Conservation (phyloP, 1,140 invertebrate species). For the Solenopsis invicta region DNA sequence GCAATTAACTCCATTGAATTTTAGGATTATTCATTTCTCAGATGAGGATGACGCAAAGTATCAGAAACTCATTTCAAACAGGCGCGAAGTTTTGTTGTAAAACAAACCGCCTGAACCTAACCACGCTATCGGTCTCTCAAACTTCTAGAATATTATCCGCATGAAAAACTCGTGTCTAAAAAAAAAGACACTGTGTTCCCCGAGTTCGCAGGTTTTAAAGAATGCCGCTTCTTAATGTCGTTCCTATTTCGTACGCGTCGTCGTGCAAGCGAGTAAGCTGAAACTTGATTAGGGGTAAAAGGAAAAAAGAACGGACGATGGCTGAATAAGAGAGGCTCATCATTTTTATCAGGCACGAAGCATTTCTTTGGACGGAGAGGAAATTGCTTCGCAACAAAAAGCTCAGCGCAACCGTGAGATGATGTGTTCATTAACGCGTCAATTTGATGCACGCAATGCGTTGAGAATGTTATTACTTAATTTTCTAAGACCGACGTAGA, state of each 20-base stretch:
- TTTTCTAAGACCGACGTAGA: not conserved
- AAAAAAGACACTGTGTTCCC: not conserved
- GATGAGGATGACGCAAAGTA: not conserved
- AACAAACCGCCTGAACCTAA: not conserved
- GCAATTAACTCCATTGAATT: constrained; percentile 21
- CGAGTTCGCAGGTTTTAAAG: not conserved
- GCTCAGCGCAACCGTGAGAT: not conserved
- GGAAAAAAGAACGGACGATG: not conserved
- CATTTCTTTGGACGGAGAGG: not conserved
- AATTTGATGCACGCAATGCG: not conserved
- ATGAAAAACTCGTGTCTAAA: constrained; percentile 25
- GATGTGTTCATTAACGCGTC: not conserved
- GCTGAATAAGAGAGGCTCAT: not conserved
- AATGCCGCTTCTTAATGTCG: constrained; percentile 38
- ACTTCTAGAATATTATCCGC: not conserved
- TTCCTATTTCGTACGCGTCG: constrained; percentile 52
- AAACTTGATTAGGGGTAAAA: constrained; percentile 43
- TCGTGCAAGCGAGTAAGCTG: constrained; percentile 27
- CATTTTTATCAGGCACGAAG: not conserved
- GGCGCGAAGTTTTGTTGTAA: not conserved
- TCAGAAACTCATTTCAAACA: not conserved
- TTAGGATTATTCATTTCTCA: not conserved
- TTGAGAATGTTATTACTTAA: not conserved
- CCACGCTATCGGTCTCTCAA: not conserved
- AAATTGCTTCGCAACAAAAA: not conserved